Base-by-base conservation (phyloP, 1,140 invertebrate genomes). In the Bombus superbus region DNA sequence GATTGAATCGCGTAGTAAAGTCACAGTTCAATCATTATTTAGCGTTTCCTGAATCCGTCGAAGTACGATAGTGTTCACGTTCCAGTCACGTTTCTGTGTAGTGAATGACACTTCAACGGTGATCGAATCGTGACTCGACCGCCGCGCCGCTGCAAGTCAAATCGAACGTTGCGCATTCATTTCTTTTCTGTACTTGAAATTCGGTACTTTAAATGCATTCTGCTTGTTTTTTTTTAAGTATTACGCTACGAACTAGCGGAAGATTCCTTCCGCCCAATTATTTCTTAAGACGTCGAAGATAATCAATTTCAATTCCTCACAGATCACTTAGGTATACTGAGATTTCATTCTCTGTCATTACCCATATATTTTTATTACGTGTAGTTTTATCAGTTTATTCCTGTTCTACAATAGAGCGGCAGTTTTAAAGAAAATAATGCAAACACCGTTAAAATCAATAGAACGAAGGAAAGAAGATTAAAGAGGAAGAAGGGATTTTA, bases 11-110 rank as follows among this genome's bases (percentile, higher is more conserved):
- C 18, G 13, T 28, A 9, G 32, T n/a, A n/a, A 25, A 79, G 64
- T 62, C 83, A 71, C 44, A 75, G 47, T 84, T 79, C 83, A 84
- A 84, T 79, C 83, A 79, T 40, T 38, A 53, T 84, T 84, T 84
- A 84, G 76, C n/a, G 53, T 72, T 80, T 53, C 40, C n/a, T 22
- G 73, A 83, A 57, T 83, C 73, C n/a, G 42, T n/a, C 11, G 15
- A 62, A 62, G 22, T 28, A 28, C 66, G 18, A 42, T 8, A 53
- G 35, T 59, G 76, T 80, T 84, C 83, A 62, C 28, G 28, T 69
- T 71, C 76, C 53, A 71, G 72, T 72, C 83, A 80, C 83, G 83
- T 84, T 71, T 25, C 76, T 9, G 25, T 72, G 40, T 40, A 84
- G 66, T 38, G 68, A 79, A 79, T 71, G 77, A 84, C 68, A 62